Evolutionary conservation across 2,888 invertebrate species (phyloP), one percentile per base, ranked within the genome.

Genomic region (Hymenopus coronatus): DNA sequence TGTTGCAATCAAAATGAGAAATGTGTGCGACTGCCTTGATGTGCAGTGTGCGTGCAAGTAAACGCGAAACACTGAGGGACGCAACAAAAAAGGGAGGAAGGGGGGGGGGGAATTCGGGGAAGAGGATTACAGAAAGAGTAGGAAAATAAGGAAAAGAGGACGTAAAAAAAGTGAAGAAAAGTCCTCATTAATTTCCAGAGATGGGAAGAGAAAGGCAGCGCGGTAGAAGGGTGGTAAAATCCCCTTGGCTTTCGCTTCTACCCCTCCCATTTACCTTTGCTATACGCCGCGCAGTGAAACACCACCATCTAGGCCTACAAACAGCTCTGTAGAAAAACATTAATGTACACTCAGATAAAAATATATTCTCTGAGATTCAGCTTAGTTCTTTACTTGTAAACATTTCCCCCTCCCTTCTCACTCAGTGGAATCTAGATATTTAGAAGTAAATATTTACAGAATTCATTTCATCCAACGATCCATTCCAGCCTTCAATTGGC

Each of bases 111-210:
- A 81, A 81, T 28, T 70, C 70, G 81, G 86, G 28, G 28, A 86
- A 30, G 25, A 30, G 81, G 86, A 81, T 70, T 70, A 86, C 20
- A 30, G 33, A 33, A 84, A 14, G 28, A 30, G 33, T 27, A 84
- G 84, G 28, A 84, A 28, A 28, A 84, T 27, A 84, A 28, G 33
- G 30, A 86, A 86, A 85, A 70, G 81, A 81, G 81, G 3, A 81
- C 8, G 54, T 8, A 54, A 54, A 86, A 81, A 54, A 81, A 86
- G 86, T 20, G 86, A 86, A 85, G 85, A 85, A 85, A 85, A 85
- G 40, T n/a, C 46, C 85, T 85, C 85, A 85, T 85, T 85, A 85
- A 85, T 85, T 85, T 85, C 85, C 46, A 85, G 85, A 85, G 85
- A 85, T 27, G 84, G 84, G 25, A 70, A 84, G 84, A 33, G 84